phyloP scores from a whole-genome alignment of 2,113 vertebrate species.

The Onychostoma macrolepis region DNA sequence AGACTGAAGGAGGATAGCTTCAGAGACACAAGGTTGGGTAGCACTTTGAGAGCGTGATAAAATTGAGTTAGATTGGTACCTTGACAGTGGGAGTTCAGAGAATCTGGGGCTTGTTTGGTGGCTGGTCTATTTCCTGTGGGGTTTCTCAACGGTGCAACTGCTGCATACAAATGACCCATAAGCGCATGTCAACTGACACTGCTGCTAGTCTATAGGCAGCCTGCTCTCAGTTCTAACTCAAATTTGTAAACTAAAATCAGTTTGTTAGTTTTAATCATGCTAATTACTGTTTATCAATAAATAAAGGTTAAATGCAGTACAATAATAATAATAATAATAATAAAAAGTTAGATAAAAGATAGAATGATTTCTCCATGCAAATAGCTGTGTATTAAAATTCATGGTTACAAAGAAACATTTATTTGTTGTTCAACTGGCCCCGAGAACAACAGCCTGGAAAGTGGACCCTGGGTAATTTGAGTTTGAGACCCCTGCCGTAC shows the following conservation, averaged over 20 bases:
- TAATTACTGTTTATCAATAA: not conserved
- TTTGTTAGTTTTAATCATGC: not conserved
- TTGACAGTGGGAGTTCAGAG: slow-evolving; percentile 44
- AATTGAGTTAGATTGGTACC: slow-evolving; percentile 47
- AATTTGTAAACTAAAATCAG: not conserved
- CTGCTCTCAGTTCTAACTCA: not conserved
- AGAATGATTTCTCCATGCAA: not conserved
- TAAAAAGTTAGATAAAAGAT: not conserved
- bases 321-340: not conserved
- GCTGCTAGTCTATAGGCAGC: slow-evolving; percentile 19
- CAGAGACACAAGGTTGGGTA: slow-evolving; percentile 11
- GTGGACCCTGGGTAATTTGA: not conserved
- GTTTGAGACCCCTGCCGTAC: not conserved
- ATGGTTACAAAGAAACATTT: not conserved
- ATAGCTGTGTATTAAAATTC: not conserved
- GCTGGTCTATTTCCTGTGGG: slow-evolving; percentile 43
- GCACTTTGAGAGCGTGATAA: slow-evolving; percentile 42
- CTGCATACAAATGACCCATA: slow-evolving; percentile 39
- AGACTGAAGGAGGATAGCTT: slow-evolving; percentile 31
- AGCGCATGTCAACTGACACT: slow-evolving; percentile 5
- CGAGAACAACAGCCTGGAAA: not conserved
- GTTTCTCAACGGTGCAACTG: slow-evolving; percentile 33
- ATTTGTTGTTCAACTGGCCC: not conserved
- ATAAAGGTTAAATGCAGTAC: not conserved
- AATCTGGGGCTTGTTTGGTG: slow-evolving; percentile 44